Percentiles rank a stretch among this genome's conserved stretches.
Conservation (phyloP, 2,113 vertebrate genomes). For the Probosciger aterrimus region DNA sequence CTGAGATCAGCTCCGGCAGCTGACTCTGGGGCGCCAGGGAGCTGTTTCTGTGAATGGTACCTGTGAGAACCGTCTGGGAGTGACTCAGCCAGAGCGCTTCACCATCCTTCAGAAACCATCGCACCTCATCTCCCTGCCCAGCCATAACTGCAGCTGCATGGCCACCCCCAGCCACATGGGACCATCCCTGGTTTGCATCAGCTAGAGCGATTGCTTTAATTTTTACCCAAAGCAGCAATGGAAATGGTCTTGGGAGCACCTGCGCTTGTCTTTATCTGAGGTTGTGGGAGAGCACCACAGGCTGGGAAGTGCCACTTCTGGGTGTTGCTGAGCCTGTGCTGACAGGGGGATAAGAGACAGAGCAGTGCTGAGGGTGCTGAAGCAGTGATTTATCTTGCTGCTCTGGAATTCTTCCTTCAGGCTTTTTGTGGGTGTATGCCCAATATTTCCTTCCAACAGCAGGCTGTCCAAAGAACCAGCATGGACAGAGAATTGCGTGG, state of each 20-base stretch:
- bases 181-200: background rate
- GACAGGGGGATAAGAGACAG: background rate
- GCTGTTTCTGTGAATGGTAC: background rate
- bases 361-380: background rate
- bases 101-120: background rate
- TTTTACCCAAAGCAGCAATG: background rate
- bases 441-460: background rate
- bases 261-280: background rate
- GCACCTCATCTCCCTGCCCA: background rate
- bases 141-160: rapidly evolving
- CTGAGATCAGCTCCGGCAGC: background rate
- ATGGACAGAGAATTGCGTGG: background rate
- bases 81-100: background rate
- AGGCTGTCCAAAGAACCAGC: background rate
- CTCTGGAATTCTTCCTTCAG: background rate
- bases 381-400: background rate
- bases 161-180: background rate
- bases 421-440: background rate
- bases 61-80: background rate
- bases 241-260: background rate
- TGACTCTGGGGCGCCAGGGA: background rate
- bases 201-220: background rate
- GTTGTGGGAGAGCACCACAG: background rate
- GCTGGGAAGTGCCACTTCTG: background rate
- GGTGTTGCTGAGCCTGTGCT: background rate